A percentile compares a stretch with the other conserved stretches of the same genome.
Conservation (phyloP, 2,888 invertebrate genomes). For the Cataglyphis livida region DNA sequence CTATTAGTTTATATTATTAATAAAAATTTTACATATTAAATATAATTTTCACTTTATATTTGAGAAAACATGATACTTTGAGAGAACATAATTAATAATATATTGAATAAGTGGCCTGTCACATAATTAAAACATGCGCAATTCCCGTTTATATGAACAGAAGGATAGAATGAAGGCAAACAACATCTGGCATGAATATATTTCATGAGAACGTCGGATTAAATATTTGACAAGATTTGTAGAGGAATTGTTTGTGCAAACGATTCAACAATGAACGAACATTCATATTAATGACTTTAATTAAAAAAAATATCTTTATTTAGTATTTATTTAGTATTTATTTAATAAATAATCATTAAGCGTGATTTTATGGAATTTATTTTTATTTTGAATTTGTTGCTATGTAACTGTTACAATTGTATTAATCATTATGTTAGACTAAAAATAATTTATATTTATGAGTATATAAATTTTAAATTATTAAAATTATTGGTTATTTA, state of each 20-base stretch:
- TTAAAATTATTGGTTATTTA: slow-evolving; percentile 3
- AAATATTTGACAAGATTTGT: slow-evolving; percentile 55
- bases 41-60: neutral
- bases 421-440: neutral
- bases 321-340: neutral
- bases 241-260: slow-evolving; percentile 40
- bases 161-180: slow-evolving; percentile 38
- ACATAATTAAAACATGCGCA: slow-evolving; percentile 30
- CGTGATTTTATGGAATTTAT: neutral
- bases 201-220: slow-evolving; percentile 53
- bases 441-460: neutral
- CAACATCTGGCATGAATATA: slow-evolving; percentile 49
- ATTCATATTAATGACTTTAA: slow-evolving; percentile 37
- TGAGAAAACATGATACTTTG: neutral
- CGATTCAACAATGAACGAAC: slow-evolving; percentile 34
- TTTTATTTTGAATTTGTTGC: neutral
- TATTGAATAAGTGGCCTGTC: slow-evolving; percentile 17
- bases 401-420: neutral
- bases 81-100: slow-evolving; percentile 31
- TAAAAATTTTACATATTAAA: slow-evolving; percentile 18
- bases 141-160: slow-evolving; percentile 30
- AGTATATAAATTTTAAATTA: neutral
- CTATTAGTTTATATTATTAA: neutral
- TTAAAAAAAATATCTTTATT: slow-evolving; percentile 16
- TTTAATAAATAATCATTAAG: neutral